Evolutionary conservation across 1,140 invertebrate genomes (phyloP).

Genomic region (Cydia amplana): DNA sequence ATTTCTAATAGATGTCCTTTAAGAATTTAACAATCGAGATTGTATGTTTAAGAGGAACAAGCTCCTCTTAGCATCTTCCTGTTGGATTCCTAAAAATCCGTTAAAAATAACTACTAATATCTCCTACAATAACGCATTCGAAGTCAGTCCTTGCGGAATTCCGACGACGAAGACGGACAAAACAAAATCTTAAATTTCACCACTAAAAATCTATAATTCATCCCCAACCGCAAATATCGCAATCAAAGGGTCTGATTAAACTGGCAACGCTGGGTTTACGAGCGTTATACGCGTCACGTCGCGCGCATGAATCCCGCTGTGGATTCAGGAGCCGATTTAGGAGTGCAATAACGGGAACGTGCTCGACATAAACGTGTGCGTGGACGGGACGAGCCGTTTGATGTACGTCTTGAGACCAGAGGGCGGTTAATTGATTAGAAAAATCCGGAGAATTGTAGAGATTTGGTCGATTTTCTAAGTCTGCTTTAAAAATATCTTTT

Average conservation of each 20-base stretch:
- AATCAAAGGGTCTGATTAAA: conserved; percentile 37
- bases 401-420: not conserved
- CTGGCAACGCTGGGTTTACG: conserved; percentile 45
- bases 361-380: conserved; percentile 24
- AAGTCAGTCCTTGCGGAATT: no score
- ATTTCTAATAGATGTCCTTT: no score
- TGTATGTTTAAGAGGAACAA: no score
- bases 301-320: conserved; percentile 37
- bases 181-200: not conserved
- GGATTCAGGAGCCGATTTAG: conserved; percentile 37
- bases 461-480: no score
- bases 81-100: no score
- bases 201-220: conserved; percentile 21
- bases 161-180: not conserved
- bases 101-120: no score
- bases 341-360: conserved; percentile 39
- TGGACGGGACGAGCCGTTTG: not conserved
- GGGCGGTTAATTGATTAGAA: conserved; percentile 31
- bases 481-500: no score
- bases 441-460: not conserved
- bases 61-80: no score
- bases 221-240: conserved; percentile 31
- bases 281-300: conserved; percentile 39
- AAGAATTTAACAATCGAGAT: no score
- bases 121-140: no score